A percentile compares a stretch with the other conserved stretches of the same genome.
These are phyloP conservation scores for Turritopsis dohrnii DNA, from an alignment of 30 jellyfish, hydroid and myxozoan genomes.

Conservation along the genomic window DNA sequence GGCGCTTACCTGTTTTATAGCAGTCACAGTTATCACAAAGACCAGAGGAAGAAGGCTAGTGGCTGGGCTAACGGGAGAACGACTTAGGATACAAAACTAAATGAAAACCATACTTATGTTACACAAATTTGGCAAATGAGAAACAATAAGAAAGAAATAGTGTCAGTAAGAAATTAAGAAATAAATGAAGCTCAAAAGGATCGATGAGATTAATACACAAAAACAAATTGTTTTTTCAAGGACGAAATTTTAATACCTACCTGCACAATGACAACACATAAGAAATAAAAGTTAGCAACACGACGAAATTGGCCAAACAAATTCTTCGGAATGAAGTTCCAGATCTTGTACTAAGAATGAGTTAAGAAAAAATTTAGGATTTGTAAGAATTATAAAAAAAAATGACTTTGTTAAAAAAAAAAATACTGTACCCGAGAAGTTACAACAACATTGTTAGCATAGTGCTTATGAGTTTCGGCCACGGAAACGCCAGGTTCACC, in stretches of 20 bases:
- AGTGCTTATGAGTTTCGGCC: conserved; percentile 55
- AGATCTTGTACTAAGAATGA: conserved; percentile 51
- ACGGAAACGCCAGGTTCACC: conserved; percentile 69
- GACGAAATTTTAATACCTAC: conserved; percentile 18
- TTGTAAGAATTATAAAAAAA: neutral
- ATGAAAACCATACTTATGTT: neutral
- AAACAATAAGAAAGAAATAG: neutral
- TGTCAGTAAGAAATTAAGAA: neutral
- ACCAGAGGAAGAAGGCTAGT: conserved; percentile 81
- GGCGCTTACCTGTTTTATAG: conserved; percentile 64
- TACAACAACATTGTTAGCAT: conserved; percentile 78
- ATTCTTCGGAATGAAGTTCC: conserved; percentile 85
- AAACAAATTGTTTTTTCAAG: neutral
- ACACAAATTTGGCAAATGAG: neutral
- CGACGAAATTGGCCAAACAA: conserved; percentile 78
- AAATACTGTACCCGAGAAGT: conserved; percentile 62
- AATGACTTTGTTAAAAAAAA: neutral
- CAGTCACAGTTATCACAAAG: conserved; percentile 72
- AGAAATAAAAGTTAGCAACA: conserved; percentile 80
- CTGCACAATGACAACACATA: conserved; percentile 73
- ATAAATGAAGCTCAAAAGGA: neutral
- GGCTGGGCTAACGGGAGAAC: conserved; percentile 80
- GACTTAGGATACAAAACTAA: conserved; percentile 64
- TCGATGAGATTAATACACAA: neutral
- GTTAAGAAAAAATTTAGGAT: neutral